A percentile compares a stretch with the other conserved stretches of the same genome.
phyloP scores from a whole-genome alignment of 92 coral and sea anemone genomes.

The Siderastrea radians region DNA sequence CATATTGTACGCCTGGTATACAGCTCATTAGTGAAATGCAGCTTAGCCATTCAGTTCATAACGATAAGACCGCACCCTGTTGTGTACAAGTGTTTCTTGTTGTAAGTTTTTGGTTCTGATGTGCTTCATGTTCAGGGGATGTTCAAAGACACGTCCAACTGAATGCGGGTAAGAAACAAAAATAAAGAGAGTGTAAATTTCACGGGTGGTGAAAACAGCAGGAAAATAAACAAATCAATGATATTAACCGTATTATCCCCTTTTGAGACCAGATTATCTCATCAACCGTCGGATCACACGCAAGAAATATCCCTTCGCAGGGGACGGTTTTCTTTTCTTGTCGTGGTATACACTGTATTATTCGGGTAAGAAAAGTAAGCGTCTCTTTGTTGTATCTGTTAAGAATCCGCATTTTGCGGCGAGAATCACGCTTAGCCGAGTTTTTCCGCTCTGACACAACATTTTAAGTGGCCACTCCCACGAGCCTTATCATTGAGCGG shows the following conservation, averaged over 20 bases:
- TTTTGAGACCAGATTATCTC: constrained; percentile 3
- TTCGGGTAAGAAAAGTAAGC: too few species aligned
- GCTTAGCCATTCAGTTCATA: too few species aligned
- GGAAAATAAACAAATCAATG: constrained; percentile 14
- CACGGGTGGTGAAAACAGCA: not conserved
- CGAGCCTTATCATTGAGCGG: constrained; percentile 3
- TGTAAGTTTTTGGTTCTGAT: too few species aligned
- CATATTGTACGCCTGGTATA: too few species aligned
- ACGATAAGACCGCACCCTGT: too few species aligned
- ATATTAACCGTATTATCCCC: constrained; percentile 3
- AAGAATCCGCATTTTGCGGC: not conserved
- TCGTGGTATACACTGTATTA: too few species aligned
- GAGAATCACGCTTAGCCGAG: not conserved
- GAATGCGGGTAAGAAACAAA: not conserved
- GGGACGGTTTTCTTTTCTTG: not conserved
- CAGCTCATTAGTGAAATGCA: too few species aligned
- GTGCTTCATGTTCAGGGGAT: too few species aligned
- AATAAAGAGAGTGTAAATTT: not conserved
- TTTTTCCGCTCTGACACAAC: not conserved
- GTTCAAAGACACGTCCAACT: not conserved
- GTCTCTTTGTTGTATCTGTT: not conserved
- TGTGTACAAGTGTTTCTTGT: too few species aligned
- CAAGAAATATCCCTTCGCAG: not conserved
- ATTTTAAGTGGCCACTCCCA: not conserved
- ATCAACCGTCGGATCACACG: not conserved